These are phyloP conservation scores for Pemphredon lugubris DNA, from an alignment of 2,888 invertebrate genomes.

Conservation along the genomic window DNA sequence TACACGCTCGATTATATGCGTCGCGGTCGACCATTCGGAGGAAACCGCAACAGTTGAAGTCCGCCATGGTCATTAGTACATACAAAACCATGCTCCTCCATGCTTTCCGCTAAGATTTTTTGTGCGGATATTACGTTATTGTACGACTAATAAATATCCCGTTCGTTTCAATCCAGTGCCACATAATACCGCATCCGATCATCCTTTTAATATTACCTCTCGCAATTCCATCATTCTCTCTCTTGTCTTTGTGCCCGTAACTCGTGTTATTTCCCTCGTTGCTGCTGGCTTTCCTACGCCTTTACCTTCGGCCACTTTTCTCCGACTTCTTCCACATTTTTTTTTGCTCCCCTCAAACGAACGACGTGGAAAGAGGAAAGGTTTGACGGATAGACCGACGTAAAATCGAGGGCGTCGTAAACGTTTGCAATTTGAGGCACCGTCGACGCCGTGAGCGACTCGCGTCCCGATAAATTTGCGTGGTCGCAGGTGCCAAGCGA, in stretches of 20 bases:
- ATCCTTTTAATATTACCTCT: not conserved
- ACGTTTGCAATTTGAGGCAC: constrained; percentile 10
- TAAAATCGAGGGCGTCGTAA: constrained; percentile 11
- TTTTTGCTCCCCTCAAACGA: not conserved
- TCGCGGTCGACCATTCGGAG: too few species aligned
- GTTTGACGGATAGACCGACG: not conserved
- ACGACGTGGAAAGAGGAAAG: not conserved
- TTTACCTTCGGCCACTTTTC: not conserved
- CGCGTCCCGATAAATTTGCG: constrained; percentile 1
- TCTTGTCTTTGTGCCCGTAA: constrained; percentile 15
- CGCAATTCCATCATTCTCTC: not conserved
- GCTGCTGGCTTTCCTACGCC: not conserved
- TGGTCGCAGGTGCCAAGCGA: constrained; percentile 8
- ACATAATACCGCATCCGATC: too few species aligned
- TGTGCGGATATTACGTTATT: too few species aligned
- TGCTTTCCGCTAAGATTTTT: too few species aligned
- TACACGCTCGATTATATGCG: too few species aligned
- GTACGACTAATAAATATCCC: too few species aligned
- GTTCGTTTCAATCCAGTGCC: too few species aligned
- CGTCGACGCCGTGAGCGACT: not conserved
- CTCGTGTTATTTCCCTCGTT: constrained; percentile 27
- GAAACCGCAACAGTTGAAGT: too few species aligned
- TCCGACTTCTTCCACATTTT: not conserved
- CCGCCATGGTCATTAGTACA: too few species aligned
- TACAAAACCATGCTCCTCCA: too few species aligned